A percentile compares a stretch with the other conserved stretches of the same genome.
Evolutionary conservation across 2,797 vertebrate genomes (phyloP).

Genomic region (Kryptolebias ocellatus): DNA sequence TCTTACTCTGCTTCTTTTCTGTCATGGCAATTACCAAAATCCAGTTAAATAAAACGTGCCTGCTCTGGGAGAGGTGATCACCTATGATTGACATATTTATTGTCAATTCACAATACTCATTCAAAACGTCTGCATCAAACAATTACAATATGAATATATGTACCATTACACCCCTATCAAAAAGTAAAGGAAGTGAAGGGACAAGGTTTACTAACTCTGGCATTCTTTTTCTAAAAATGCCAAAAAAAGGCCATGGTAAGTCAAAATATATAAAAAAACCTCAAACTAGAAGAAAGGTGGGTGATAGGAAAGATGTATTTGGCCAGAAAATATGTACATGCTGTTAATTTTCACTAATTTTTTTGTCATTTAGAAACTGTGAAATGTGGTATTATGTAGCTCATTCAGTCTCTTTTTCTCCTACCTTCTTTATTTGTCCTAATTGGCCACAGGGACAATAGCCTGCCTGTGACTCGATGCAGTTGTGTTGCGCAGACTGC

Average conservation of each 20-base stretch:
- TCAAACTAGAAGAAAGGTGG: constrained; percentile 18
- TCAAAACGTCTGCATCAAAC: too few relatives aligned
- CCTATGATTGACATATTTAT: too few relatives aligned
- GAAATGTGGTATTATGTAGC: constrained; percentile 17
- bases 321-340: not conserved
- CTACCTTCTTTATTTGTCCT: constrained; percentile 15
- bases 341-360: not conserved
- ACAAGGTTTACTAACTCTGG: constrained; percentile 26
- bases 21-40: too few relatives aligned
- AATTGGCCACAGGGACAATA: constrained; percentile 60
- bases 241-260: constrained; percentile 13
- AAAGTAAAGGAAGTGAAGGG: constrained; percentile 8
- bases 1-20: too few relatives aligned
- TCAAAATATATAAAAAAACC: constrained; percentile 13
- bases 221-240: constrained; percentile 12
- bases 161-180: too few relatives aligned
- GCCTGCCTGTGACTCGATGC: constrained; percentile 66
- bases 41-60: too few relatives aligned
- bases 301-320: constrained; percentile 8
- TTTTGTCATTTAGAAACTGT: not conserved
- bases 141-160: too few relatives aligned
- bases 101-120: too few relatives aligned
- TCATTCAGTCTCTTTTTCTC: constrained; percentile 2
- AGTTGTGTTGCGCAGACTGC: constrained; percentile 71
- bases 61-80: too few relatives aligned